These are phyloP conservation scores for Trachops cirrhosus DNA, from an alignment of 2,797 vertebrate species.

Conservation along the genomic window DNA sequence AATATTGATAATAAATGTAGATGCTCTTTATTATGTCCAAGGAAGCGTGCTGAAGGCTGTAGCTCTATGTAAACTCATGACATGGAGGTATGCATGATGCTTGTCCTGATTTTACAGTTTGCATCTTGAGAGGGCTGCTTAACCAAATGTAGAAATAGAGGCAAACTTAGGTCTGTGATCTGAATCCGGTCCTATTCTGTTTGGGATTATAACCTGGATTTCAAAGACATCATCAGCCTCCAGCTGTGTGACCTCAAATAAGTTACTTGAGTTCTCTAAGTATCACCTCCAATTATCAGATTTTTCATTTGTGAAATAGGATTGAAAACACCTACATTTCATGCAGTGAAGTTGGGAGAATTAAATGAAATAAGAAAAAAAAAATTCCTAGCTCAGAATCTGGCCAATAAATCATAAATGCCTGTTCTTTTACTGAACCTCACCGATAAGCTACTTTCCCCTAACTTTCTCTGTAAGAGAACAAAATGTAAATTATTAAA, in stretches of 20 bases:
- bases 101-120: neutral
- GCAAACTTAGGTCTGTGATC: neutral
- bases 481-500: neutral
- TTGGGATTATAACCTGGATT: neutral
- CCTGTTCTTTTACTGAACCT: neutral
- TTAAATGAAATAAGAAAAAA: neutral
- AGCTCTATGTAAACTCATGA: neutral
- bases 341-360: neutral
- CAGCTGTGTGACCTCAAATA: too few species aligned
- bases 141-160: neutral
- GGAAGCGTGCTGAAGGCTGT: neutral
- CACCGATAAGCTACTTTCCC: neutral
- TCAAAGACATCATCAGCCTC: neutral
- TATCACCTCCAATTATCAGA: neutral
- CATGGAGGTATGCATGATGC: neutral
- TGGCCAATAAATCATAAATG: neutral
- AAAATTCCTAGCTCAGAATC: neutral
- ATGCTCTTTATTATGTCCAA: neutral
- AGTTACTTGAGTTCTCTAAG: neutral
- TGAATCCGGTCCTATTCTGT: neutral
- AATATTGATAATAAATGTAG: neutral
- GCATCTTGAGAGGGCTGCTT: neutral
- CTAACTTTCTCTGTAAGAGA: neutral
- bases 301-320: neutral
- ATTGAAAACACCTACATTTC: neutral